These are phyloP conservation scores for Anhinga anhinga DNA, from an alignment of 2,113 vertebrate genomes.

Conservation along the genomic window DNA sequence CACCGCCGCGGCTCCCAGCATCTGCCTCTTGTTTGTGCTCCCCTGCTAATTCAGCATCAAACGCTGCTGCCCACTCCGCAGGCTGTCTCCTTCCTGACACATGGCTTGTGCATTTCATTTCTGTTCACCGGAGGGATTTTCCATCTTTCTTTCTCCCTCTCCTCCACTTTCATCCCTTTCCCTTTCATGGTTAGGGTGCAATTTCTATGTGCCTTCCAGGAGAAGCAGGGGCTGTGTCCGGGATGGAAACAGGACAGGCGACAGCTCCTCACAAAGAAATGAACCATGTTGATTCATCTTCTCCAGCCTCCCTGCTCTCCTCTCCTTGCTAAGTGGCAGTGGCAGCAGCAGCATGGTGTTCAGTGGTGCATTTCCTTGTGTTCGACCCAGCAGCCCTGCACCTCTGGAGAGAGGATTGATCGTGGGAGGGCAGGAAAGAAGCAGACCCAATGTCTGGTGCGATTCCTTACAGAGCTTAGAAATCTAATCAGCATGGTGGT, in stretches of 20 bases:
- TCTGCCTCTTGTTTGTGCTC: background rate
- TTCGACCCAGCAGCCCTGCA: slow-evolving; percentile 5
- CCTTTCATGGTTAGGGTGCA: background rate
- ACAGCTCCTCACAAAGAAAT: background rate
- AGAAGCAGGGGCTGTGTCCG: background rate
- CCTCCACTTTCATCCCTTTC: background rate
- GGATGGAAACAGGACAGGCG: background rate
- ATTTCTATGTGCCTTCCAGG: background rate
- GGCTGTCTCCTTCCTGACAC: background rate
- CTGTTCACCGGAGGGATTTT: background rate
- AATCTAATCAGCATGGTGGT: background rate
- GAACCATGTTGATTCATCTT: slow-evolving; percentile 9
- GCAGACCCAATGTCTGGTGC: background rate
- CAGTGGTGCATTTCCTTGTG: background rate
- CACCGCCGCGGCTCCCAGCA: background rate
- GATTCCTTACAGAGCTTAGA: background rate
- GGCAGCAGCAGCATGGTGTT: slow-evolving; percentile 46
- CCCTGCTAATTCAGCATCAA: background rate
- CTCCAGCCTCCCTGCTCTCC: background rate
- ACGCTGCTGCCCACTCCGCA: background rate
- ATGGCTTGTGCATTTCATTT: fast-evolving
- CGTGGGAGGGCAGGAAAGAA: background rate
- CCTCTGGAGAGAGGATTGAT: slow-evolving; percentile 38
- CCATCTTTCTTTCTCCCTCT: background rate
- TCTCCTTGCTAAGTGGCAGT: slow-evolving; percentile 4